A percentile compares a stretch with the other conserved stretches of the same genome.
Evolutionary conservation across 1,140 invertebrate genomes (phyloP).

Genomic region (Drosophila subpulchrella): DNA sequence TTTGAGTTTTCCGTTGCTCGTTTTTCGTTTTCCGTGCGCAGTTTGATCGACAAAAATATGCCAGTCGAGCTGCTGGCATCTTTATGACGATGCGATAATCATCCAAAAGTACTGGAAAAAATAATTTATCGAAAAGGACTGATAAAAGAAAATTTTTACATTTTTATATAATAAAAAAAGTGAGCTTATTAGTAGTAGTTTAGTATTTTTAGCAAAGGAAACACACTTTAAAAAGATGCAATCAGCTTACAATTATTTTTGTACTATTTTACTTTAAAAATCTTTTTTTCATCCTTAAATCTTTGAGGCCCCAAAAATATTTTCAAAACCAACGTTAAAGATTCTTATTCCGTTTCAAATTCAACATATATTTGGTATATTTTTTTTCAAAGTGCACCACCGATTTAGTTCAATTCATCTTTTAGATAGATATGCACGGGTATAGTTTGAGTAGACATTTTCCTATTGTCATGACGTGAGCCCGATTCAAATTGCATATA

Average conservation of each 20-base stretch:
- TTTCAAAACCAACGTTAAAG: too few species aligned
- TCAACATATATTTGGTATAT: neutral
- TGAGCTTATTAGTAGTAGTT: too few species aligned
- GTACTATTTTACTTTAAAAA: too few species aligned
- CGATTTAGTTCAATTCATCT: conserved; percentile 55
- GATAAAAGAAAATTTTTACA: too few species aligned
- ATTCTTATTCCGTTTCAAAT: neutral
- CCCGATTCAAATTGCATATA: conserved; percentile 67
- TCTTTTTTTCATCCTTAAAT: too few species aligned
- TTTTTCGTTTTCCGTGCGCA: conserved; percentile 27
- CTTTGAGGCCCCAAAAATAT: too few species aligned
- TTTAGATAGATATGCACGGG: conserved; percentile 22
- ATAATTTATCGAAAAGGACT: too few species aligned
- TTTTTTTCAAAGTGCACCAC: conserved; percentile 1
- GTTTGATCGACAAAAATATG: conserved; percentile 65
- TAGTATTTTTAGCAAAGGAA: too few species aligned
- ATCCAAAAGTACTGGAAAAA: conserved; percentile 7
- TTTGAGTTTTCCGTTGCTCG: conserved; percentile 24
- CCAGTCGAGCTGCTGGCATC: conserved; percentile 58
- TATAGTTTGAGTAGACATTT: conserved; percentile 26
- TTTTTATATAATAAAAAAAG: too few species aligned
- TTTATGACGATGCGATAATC: conserved; percentile 63
- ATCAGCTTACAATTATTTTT: too few species aligned
- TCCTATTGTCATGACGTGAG: conserved; percentile 66
- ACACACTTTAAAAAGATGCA: too few species aligned